Base-by-base conservation (phyloP, 2,113 vertebrate genomes). In the Takifugu flavidus region DNA sequence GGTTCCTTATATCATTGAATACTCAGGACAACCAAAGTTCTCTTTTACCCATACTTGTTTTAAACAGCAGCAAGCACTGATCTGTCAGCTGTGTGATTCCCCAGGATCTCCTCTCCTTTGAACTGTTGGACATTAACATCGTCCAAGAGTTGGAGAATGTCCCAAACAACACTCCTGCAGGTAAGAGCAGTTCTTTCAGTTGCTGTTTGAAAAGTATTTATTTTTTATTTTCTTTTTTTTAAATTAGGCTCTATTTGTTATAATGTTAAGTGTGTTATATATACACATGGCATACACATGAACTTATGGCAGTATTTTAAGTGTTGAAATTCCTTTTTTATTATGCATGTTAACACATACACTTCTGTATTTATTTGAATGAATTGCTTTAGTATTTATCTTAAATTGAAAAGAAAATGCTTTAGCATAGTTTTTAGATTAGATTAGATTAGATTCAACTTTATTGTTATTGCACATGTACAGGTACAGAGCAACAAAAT, bases 71-170 rank as follows among this genome's bases (percentile, higher is more conserved):
- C 34, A 39, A 39, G 49, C 25, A 11, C 29, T 34, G 15, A 53
- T n/a, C 4, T 31, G 1, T 65, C 10, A 62, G 53, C 12, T 60
- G 66, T 3, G 62, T 50, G 57, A 0, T 81, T 43, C 64, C 31
- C 51, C 67, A 99, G 96, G 96, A 99, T 78, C 92, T 99, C 75
- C 89, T 99, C 47, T 99, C 96, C 34, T 99, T 99, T 78, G 96
- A 99, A 79, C 80, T 99, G 55, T 61, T 99, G 85, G 96, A 99
- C 66, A 99, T 99, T 51, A 99, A 99, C 86, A 98, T 99, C 25
- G 96, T 98, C n/a, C 96, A 97, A 78, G 96, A 99, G 67, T 67
- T 99, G 86, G 96, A 99, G 85, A 91, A 90, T 49, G 96, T 94
- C 47, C 95, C 96, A 4, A 95, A 95, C 83, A 98, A 95, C 74